Conservation (phyloP, 2,797 vertebrate genomes). For the Ataeniobius toweri region DNA sequence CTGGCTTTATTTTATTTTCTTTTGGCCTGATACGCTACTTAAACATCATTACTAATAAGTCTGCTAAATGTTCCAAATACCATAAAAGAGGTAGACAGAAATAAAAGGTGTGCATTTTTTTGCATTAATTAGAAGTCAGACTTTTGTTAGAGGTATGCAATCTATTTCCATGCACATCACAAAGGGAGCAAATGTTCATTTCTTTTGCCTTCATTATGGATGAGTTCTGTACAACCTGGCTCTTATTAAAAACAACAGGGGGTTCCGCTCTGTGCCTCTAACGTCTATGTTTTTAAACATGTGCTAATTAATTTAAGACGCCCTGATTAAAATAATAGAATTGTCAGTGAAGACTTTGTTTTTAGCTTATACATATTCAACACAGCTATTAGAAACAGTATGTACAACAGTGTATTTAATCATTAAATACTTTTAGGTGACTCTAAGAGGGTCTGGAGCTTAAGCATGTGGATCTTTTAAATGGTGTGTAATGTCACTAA, state of each 20-base stretch:
- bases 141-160: constrained; percentile 55
- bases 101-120: constrained; percentile 22
- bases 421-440: constrained; percentile 48
- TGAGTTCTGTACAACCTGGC: constrained; percentile 58
- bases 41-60: constrained; percentile 59
- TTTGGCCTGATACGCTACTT: constrained; percentile 45
- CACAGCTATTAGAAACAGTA: constrained; percentile 40
- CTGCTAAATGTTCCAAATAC: constrained; percentile 35
- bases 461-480: not conserved
- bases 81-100: constrained; percentile 25
- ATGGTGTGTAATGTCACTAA: not conserved
- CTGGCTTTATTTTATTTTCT: constrained; percentile 1
- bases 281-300: constrained; percentile 67
- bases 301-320: constrained; percentile 70
- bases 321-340: constrained; percentile 61
- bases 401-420: constrained; percentile 33
- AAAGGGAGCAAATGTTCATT: constrained; percentile 62
- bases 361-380: constrained; percentile 42
- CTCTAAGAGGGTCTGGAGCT: constrained; percentile 9
- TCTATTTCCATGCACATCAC: constrained; percentile 62
- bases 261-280: constrained; percentile 51
- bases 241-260: constrained; percentile 69
- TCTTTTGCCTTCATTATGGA: constrained; percentile 56
- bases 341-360: constrained; percentile 46
- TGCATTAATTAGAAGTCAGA: constrained; percentile 56